A percentile compares a stretch with the other conserved stretches of the same genome.
Conservation (phyloP, 2,797 vertebrate genomes). For the Hippocampus kuda region DNA sequence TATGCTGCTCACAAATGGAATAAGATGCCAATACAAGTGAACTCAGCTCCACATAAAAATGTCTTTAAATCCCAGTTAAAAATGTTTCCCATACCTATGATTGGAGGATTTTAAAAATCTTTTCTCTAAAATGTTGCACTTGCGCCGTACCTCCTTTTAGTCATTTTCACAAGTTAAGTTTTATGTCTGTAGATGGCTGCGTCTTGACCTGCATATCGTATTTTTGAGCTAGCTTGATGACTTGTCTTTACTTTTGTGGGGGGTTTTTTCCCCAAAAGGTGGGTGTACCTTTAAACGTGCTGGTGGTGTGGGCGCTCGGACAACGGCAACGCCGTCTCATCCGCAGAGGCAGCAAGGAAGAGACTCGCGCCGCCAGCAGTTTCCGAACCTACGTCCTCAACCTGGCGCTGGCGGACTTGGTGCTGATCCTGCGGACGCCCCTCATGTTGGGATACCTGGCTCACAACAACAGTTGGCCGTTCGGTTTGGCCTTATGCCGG, state of each 20-base stretch:
- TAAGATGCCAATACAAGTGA: too few relatives aligned
- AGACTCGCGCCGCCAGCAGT: constrained; percentile 60
- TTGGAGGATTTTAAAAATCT: too few relatives aligned
- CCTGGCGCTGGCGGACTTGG: constrained; percentile 66
- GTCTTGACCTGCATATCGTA: too few relatives aligned
- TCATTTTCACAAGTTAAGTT: too few relatives aligned
- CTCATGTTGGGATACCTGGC: constrained; percentile 62
- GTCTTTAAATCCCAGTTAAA: too few relatives aligned
- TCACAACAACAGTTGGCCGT: constrained; percentile 57
- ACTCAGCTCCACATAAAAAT: too few relatives aligned
- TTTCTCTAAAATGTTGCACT: too few relatives aligned
- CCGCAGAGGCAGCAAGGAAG: constrained; percentile 37
- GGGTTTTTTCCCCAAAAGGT: constrained; percentile 11
- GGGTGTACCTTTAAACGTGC: constrained; percentile 58
- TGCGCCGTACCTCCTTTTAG: too few relatives aligned
- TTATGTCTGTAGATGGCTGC: too few relatives aligned
- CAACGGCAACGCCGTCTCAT: constrained; percentile 23
- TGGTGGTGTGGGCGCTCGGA: constrained; percentile 71
- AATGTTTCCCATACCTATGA: too few relatives aligned
- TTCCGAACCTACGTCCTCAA: constrained; percentile 71
- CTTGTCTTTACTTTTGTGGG: background rate
- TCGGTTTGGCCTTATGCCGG: constrained; percentile 45
- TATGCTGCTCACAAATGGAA: too few relatives aligned
- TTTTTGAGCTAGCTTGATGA: too few relatives aligned
- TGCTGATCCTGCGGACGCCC: constrained; percentile 63